Percentiles rank a stretch among this genome's conserved stretches.
Evolutionary conservation across 2,888 invertebrate species (phyloP).

Genomic region (Cabera pusaria): DNA sequence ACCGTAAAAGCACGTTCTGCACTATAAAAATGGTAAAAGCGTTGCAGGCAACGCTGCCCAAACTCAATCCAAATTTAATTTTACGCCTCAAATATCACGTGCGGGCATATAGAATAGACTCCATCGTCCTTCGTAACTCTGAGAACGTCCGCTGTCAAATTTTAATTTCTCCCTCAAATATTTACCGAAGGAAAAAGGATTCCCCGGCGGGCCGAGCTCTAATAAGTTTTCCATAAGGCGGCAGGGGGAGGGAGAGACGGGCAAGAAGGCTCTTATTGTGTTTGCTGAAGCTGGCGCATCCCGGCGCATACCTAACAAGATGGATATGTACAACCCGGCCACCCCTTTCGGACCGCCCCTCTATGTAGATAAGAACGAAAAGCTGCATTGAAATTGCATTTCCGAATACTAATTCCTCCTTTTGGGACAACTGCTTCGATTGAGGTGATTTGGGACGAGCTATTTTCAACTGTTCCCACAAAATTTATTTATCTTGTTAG

Average conservation of each 20-base stretch:
- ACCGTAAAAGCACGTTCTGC: constrained; percentile 29
- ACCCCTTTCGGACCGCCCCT: constrained; percentile 68
- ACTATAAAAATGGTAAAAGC: constrained; percentile 41
- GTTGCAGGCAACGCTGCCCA: constrained; percentile 58
- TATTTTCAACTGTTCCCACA: constrained; percentile 18
- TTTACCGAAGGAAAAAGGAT: constrained; percentile 83
- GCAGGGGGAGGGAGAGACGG: constrained; percentile 43
- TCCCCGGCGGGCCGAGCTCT: constrained; percentile 80
- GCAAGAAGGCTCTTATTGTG: constrained; percentile 80
- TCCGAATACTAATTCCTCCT: constrained; percentile 76
- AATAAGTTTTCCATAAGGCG: constrained; percentile 83
- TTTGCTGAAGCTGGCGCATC: constrained; percentile 82
- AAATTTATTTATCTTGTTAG: constrained; percentile 15
- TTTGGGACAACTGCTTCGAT: constrained; percentile 49
- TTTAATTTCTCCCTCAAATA: constrained; percentile 84
- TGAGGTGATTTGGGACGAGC: constrained; percentile 22
- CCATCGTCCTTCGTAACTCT: constrained; percentile 63
- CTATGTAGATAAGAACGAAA: constrained; percentile 57
- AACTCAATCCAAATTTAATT: constrained; percentile 82
- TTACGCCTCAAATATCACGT: constrained; percentile 80
- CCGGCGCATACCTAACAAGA: constrained; percentile 83
- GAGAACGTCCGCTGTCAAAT: constrained; percentile 75
- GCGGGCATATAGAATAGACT: constrained; percentile 73
- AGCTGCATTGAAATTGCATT: constrained; percentile 81
- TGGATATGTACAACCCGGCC: constrained; percentile 72